These are phyloP conservation scores for Diachrysia chrysitis DNA, from an alignment of 2,888 invertebrate species.

Conservation along the genomic window DNA sequence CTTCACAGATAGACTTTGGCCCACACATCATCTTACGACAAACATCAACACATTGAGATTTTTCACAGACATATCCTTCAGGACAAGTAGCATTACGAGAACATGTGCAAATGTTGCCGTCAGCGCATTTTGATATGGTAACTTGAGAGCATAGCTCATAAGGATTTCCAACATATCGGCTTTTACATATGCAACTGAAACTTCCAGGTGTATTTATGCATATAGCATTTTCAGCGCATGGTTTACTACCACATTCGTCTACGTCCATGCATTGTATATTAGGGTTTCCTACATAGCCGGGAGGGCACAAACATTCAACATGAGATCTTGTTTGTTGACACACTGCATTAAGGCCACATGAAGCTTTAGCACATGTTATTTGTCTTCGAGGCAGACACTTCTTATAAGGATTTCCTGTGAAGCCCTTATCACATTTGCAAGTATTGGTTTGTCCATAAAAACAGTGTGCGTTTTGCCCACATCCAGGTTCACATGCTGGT, in stretches of 20 bases:
- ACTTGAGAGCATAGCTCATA: constrained; percentile 94
- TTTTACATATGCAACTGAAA: constrained; percentile 96
- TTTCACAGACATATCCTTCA: constrained; percentile 92
- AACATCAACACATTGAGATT: constrained; percentile 92
- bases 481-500: constrained; percentile 94
- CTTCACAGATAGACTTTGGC: constrained; percentile 94
- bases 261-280: constrained; percentile 95
- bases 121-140: constrained; percentile 91
- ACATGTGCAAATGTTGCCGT: constrained; percentile 92
- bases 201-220: constrained; percentile 97
- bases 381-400: constrained; percentile 93
- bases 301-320: constrained; percentile 94
- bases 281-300: constrained; percentile 96
- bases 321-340: constrained; percentile 93
- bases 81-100: constrained; percentile 93
- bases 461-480: constrained; percentile 96
- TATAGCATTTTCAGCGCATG: constrained; percentile 95
- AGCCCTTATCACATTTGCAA: constrained; percentile 95
- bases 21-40: constrained; percentile 94
- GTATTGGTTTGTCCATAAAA: constrained; percentile 93
- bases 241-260: constrained; percentile 94
- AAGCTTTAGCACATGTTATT: constrained; percentile 91
- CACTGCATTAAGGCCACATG: constrained; percentile 94
- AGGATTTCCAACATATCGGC: constrained; percentile 95
- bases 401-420: constrained; percentile 96